Evolutionary conservation across 2,797 vertebrate genomes (phyloP), one percentile per base, ranked within the genome.

Genomic region (Ciconia nigra): DNA sequence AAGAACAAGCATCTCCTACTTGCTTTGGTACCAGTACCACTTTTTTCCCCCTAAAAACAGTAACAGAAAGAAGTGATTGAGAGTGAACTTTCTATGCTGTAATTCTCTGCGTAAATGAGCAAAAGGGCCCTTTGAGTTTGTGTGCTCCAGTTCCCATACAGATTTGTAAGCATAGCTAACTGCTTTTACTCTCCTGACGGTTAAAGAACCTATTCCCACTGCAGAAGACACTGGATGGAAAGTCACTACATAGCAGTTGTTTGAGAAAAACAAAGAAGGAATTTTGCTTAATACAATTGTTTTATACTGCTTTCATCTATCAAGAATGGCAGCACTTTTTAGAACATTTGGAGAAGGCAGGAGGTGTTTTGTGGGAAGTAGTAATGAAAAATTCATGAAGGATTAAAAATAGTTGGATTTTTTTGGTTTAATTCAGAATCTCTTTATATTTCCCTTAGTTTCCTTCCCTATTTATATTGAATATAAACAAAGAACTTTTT

Each of bases 291-390:
- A 96, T 95, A 96, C 71, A 91, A 94, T 93, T 91, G 94, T 95
- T 89, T 94, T 85, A 91, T 93, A 84, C 51, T 92, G 79, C 81
- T 93, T 93, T 96, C 87, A 97, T 90, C 86, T 73, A 92, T 82
- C 88, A 79, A 94, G 91, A 93, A 93, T 86, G 90, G 93, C 92
- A 97, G 88, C 49, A 76, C 89, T 94, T 96, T 94, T 92, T 90
- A 90, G 96, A 97, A 97, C 96, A 97, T 97, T 97, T 97, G 97
- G 97, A 97, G 95, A 97, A 97, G 84, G 94, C 97, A 97, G 97
- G 96, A 97, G 97, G 97, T 95, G 96, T 96, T 97, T 96, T 96
- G 97, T 97, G 95, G 97, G 97, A 97, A 97, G 94, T 95, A 95
- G 93, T 96, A 97, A 97, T 97, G 97, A 97, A 97, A 97, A 96